Evolutionary conservation across 2,113 vertebrate genomes (phyloP), one percentile per base, ranked within the genome.

Genomic region (Thalassoma bifasciatum): DNA sequence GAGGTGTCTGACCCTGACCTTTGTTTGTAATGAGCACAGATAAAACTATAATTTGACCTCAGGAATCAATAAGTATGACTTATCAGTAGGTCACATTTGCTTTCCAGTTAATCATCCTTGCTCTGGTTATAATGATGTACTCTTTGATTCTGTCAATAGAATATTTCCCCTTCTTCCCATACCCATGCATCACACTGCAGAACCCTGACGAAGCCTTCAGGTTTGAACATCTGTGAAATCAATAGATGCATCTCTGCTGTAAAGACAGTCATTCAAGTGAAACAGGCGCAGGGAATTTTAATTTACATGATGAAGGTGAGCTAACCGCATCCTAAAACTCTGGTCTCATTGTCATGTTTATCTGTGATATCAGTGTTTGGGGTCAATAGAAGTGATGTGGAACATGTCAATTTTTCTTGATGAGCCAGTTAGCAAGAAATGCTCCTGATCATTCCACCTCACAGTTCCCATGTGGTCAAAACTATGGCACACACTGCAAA

Each of bases 361-460:
- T 30, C 30, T 42, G 14, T 42, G 5, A 7, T 19, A 17, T 19
- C 22, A 40, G 30, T 44, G 53, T 56, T 47, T 37, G 0, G 38
- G 19, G 7, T 19, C 7, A 19, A 19, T 17, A 46, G 17, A 46
- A 46, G 44, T 46, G 7, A 46, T 46, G 16, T 17, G 0, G 17
- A 19, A 46, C 17, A 17, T 46, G 10, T 19, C 40, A 37, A 51
- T 66, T 42, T 63, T 10, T 24, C n/a, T 47, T 30, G 24, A 60
- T 19, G 51, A 52, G 24, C 40, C 58, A 24, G 10, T 38, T 10
- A 1, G 26, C 36, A 59, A 54, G 5, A 46, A 54, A 54, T 69
- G 3, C 50, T 24, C 8, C 14, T 86, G 69, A 50, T 79, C 75
- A 88, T 72, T 50, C 46, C 61, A 82, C 30, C 30, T 30, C 30